phyloP scores from a whole-genome alignment of 2,113 vertebrate species.

The Lynx canadensis region DNA sequence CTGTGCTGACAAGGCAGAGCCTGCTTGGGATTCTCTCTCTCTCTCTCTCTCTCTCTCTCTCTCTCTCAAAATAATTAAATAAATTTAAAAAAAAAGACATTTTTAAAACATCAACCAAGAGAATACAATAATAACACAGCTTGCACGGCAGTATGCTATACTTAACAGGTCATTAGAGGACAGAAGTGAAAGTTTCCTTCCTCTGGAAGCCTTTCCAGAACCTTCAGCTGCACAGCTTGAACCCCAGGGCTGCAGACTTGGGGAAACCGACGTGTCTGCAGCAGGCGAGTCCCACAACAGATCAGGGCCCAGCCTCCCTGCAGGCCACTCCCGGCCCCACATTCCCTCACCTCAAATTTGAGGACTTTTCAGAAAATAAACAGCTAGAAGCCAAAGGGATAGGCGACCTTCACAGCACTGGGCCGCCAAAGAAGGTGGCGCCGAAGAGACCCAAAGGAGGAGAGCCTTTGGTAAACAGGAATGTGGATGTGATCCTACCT shows the following conservation, averaged over 20 bases:
- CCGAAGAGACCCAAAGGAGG: neutral
- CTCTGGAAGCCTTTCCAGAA: neutral
- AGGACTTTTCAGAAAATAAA: neutral
- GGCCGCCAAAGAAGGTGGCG: neutral
- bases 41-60: neutral
- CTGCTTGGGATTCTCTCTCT: neutral
- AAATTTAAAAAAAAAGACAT: neutral
- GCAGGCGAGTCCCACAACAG: too few relatives aligned
- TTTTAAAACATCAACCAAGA: neutral
- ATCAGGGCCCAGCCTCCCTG: neutral
- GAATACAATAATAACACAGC: neutral
- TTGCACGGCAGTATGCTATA: neutral
- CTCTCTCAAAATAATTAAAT: neutral
- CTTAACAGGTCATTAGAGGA: neutral
- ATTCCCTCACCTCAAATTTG: neutral
- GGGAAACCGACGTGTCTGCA: neutral
- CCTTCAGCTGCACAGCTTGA: neutral
- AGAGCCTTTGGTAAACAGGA: neutral
- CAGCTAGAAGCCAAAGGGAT: neutral
- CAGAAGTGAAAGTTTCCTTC: neutral
- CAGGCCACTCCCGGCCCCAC: accelerated
- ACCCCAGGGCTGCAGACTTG: accelerated
- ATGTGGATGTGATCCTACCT: neutral
- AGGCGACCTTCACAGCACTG: neutral
- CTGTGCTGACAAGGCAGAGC: too few relatives aligned